Conservation (phyloP, 2,888 invertebrate genomes). For the Apodemia mormo region DNA sequence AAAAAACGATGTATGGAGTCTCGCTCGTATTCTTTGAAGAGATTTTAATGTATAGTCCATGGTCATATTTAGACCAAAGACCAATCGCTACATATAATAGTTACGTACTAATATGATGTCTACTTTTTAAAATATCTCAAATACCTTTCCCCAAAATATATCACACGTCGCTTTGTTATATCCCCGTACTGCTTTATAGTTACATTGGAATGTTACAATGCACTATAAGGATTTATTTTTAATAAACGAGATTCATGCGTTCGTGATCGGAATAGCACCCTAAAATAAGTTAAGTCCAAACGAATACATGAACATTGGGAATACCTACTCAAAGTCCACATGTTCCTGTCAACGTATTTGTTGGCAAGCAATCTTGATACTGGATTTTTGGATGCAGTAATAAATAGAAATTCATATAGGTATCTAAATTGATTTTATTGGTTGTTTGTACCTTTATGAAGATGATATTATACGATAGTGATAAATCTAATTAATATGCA, state of each 20-base stretch:
- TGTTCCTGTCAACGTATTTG: conserved; percentile 38
- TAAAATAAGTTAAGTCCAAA: conserved; percentile 51
- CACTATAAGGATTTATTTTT: conserved; percentile 42
- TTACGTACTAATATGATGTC: too few relatives aligned
- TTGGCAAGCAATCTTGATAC: conserved; percentile 48
- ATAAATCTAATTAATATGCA: too few relatives aligned
- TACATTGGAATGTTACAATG: conserved; percentile 23
- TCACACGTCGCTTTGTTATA: not conserved
- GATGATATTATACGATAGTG: too few relatives aligned
- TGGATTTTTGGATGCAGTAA: conserved; percentile 31
- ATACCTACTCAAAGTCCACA: conserved; percentile 55
- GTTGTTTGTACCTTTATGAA: not conserved
- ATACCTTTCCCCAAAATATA: too few relatives aligned
- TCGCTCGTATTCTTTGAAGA: too few relatives aligned
- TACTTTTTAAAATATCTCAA: too few relatives aligned
- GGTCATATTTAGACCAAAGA: too few relatives aligned
- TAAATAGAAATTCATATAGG: too few relatives aligned
- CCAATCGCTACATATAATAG: too few relatives aligned
- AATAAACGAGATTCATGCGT: conserved; percentile 46
- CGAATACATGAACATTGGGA: conserved; percentile 54
- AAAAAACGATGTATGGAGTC: too few relatives aligned
- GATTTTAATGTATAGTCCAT: too few relatives aligned
- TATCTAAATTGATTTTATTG: not conserved
- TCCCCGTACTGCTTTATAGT: conserved; percentile 33
- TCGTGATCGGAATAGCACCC: conserved; percentile 65